phyloP scores from a whole-genome alignment of 2,888 invertebrate genomes.

The Acanthosepion lycidas region DNA sequence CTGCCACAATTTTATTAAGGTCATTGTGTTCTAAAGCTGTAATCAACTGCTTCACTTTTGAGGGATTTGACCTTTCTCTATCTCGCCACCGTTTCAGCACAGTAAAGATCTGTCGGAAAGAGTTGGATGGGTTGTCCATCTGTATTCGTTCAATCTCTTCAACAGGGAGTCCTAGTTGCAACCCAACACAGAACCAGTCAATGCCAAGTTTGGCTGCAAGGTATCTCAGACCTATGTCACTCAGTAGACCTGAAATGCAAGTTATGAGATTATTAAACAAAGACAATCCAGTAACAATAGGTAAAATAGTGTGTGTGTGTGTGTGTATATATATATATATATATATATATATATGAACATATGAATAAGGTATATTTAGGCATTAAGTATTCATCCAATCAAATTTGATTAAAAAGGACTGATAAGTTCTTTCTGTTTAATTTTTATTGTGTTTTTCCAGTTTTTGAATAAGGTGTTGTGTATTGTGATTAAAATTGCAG shows the following conservation, averaged over 20 bases:
- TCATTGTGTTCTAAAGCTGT: constrained; percentile 54
- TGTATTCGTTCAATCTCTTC: constrained; percentile 55
- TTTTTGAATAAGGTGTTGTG: too few relatives aligned
- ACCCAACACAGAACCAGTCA: constrained; percentile 55
- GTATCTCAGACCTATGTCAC: constrained; percentile 61
- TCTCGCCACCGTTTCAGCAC: constrained; percentile 48
- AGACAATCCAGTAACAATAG: too few relatives aligned
- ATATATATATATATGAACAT: too few relatives aligned
- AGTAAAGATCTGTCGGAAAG: constrained; percentile 56
- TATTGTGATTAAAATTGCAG: too few relatives aligned
- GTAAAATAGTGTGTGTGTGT: too few relatives aligned
- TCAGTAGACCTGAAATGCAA: constrained; percentile 57
- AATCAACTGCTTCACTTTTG: constrained; percentile 50
- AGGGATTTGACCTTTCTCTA: constrained; percentile 50
- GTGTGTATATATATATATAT: too few relatives aligned
- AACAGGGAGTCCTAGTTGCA: constrained; percentile 54
- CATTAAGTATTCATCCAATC: too few relatives aligned
- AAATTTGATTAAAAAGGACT: too few relatives aligned
- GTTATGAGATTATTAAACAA: too few relatives aligned
- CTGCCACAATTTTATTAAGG: constrained; percentile 54
- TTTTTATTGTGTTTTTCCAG: too few relatives aligned
- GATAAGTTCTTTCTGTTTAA: too few relatives aligned
- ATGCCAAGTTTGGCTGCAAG: constrained; percentile 59
- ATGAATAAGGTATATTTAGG: too few relatives aligned
- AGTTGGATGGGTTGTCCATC: constrained; percentile 54